phyloP scores from a whole-genome alignment of 2,888 invertebrate genomes.

The Zygothrica quintamaculata region DNA sequence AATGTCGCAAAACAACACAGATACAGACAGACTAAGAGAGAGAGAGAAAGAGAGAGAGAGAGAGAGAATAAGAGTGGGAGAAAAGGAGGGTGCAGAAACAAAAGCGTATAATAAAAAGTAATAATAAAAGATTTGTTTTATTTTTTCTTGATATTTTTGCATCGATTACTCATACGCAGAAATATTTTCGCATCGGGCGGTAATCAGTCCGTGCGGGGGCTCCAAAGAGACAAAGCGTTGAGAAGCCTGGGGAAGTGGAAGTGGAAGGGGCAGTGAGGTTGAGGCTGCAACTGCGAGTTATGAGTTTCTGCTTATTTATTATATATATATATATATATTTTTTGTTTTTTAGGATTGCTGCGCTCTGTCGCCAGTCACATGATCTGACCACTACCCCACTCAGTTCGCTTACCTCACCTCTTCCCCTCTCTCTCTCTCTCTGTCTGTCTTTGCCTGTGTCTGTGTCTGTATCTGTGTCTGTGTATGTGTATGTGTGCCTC shows the following conservation, averaged over 20 bases:
- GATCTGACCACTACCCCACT: constrained; percentile 14
- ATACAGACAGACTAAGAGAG: too few species aligned
- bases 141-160: background rate
- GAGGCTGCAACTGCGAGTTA: constrained; percentile 28
- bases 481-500: background rate
- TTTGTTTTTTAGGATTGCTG: background rate
- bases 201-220: constrained; percentile 58
- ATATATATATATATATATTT: too few species aligned
- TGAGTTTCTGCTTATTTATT: constrained; percentile 24
- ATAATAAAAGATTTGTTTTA: constrained; percentile 3
- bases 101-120: constrained; percentile 17
- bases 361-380: constrained; percentile 52
- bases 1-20: too few species aligned
- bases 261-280: constrained; percentile 36
- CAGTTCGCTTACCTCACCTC: too few species aligned
- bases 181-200: constrained; percentile 59
- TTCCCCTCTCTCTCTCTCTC: background rate
- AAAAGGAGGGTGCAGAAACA: constrained; percentile 14
- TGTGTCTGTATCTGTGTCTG: background rate
- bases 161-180: constrained; percentile 71
- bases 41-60: too few species aligned
- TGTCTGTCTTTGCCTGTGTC: background rate
- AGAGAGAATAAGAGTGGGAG: too few species aligned
- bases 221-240: constrained; percentile 31
- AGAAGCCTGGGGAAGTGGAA: background rate